A percentile compares a stretch with the other conserved stretches of the same genome.
Evolutionary conservation across 2,888 invertebrate species (phyloP).

Genomic region (Oxystoma pomonae): DNA sequence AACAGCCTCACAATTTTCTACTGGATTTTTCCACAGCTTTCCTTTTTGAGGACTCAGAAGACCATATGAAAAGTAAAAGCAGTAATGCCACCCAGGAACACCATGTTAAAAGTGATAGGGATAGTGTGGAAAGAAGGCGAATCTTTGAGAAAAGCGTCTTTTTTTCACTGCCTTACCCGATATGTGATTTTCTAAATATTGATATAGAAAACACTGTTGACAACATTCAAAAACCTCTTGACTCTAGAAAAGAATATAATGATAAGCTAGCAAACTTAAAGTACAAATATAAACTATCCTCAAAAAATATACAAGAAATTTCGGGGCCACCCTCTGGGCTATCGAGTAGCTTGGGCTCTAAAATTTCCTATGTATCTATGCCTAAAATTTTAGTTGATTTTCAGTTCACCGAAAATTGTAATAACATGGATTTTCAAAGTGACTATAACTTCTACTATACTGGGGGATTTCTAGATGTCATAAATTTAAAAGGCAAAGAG

Average conservation of each 20-base stretch:
- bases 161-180: not conserved
- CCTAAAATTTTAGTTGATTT: conserved; percentile 27
- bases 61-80: not conserved
- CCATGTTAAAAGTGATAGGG: not conserved
- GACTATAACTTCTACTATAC: conserved; percentile 30
- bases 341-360: conserved; percentile 7
- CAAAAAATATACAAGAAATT: conserved; percentile 14
- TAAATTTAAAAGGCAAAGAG: conserved; percentile 17
- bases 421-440: conserved; percentile 25
- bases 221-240: conserved; percentile 14
- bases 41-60: not conserved
- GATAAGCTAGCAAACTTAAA: conserved; percentile 14
- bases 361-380: conserved; percentile 21
- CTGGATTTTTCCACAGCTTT: not conserved
- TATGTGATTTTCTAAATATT: not conserved
- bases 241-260: conserved; percentile 20
- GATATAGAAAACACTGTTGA: not conserved
- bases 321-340: not conserved
- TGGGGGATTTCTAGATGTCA: conserved; percentile 27
- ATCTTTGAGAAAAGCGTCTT: not conserved
- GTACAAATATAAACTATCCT: conserved; percentile 16
- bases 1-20: not conserved
- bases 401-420: conserved; percentile 18
- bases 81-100: not conserved
- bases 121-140: not conserved